phyloP scores from a whole-genome alignment of 2,113 vertebrate genomes.

The Synodontis membranacea region DNA sequence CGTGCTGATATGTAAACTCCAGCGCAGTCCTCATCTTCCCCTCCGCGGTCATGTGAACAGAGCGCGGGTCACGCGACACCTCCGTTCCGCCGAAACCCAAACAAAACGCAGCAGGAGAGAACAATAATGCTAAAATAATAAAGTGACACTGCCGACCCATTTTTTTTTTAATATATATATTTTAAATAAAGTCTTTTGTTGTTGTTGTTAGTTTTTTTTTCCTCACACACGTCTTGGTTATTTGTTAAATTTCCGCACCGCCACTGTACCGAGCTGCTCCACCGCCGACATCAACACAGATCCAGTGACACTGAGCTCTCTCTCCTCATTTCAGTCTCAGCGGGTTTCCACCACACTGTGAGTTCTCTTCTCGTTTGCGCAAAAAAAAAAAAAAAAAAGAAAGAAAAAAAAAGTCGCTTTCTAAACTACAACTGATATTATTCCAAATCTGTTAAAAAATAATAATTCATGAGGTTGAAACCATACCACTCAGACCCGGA shows the following conservation, averaged over 20 bases:
- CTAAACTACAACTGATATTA: not conserved
- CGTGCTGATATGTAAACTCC: slow-evolving; percentile 56
- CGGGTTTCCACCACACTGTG: not conserved
- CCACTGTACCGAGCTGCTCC: slow-evolving; percentile 61
- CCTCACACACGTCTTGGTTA: not conserved
- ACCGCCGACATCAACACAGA: slow-evolving; percentile 69
- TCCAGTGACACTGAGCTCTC: slow-evolving; percentile 62
- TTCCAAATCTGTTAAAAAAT: not conserved
- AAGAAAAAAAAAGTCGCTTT: not conserved
- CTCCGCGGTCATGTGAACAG: slow-evolving; percentile 53
- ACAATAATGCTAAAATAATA: slow-evolving; percentile 52
- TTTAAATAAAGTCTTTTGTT: too few relatives aligned
- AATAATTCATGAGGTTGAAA: too few relatives aligned
- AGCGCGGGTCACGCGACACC: slow-evolving; percentile 25
- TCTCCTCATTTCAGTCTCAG: not conserved
- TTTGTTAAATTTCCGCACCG: not conserved
- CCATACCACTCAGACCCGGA: too few relatives aligned
- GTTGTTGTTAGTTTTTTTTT: slow-evolving; percentile 20
- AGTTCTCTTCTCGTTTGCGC: too few relatives aligned
- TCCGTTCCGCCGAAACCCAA: slow-evolving; percentile 59
- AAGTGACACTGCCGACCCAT: slow-evolving; percentile 62
- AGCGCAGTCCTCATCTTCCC: slow-evolving; percentile 54
- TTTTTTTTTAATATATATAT: too few relatives aligned
- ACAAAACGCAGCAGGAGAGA: slow-evolving; percentile 55
- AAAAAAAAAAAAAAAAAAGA: too few relatives aligned